A percentile compares a stretch with the other conserved stretches of the same genome.
Conservation (phyloP, 2,888 invertebrate species). For the Labia minor region DNA sequence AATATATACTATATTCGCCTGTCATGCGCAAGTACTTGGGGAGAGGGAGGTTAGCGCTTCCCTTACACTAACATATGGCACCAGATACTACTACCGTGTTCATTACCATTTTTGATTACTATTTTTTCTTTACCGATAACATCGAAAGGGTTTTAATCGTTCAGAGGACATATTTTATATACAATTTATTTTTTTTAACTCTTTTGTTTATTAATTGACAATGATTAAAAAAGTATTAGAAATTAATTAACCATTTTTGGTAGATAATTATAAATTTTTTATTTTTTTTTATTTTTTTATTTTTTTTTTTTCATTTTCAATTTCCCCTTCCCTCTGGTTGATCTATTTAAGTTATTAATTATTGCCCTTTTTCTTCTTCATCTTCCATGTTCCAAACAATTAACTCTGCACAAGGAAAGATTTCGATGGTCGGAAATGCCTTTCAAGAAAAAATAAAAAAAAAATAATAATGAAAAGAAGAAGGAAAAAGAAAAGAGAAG, state of each 20-base stretch:
- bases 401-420: neutral
- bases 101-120: too few relatives aligned
- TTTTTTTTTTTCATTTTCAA: neutral
- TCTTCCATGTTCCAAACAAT: constrained; percentile 2
- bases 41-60: too few relatives aligned
- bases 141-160: too few relatives aligned
- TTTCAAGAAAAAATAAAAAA: neutral
- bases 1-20: too few relatives aligned
- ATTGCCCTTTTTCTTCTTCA: neutral
- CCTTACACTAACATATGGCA: too few relatives aligned
- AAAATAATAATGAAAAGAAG: neutral
- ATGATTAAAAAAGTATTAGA: neutral
- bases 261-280: neutral
- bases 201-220: neutral
- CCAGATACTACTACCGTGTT: too few relatives aligned
- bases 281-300: neutral
- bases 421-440: constrained; percentile 13
- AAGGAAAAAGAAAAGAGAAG: neutral
- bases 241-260: neutral
- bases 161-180: neutral
- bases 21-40: too few relatives aligned
- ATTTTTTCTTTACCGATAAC: too few relatives aligned
- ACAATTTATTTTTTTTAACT: neutral
- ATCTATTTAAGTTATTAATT: neutral
- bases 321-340: neutral